Percentiles rank a stretch among this genome's conserved stretches.
These are phyloP conservation scores for Odontamblyopus rebecca DNA, from an alignment of 2,797 vertebrate genomes.

Conservation along the genomic window DNA sequence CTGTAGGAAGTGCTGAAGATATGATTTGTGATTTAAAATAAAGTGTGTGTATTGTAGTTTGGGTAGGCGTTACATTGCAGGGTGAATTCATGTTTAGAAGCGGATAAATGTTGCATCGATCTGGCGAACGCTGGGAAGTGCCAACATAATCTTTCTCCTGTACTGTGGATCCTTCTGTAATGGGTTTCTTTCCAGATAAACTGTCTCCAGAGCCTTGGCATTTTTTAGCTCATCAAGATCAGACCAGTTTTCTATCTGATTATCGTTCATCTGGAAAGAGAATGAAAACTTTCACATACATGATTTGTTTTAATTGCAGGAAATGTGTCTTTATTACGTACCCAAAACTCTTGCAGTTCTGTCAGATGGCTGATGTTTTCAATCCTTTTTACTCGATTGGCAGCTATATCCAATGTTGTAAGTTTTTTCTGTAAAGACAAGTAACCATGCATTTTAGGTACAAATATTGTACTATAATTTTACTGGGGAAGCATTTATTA, in stretches of 20 bases:
- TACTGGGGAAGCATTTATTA: constrained; percentile 17
- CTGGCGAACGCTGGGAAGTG: constrained; percentile 92
- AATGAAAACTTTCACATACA: neutral
- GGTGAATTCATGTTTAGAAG: constrained; percentile 79
- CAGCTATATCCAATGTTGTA: constrained; percentile 94
- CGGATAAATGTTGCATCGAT: constrained; percentile 97
- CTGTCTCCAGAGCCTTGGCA: constrained; percentile 89
- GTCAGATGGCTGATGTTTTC: constrained; percentile 95
- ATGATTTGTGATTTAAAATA: constrained; percentile 49
- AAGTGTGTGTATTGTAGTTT: constrained; percentile 27
- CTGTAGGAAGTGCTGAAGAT: constrained; percentile 37
- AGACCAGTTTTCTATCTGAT: constrained; percentile 94
- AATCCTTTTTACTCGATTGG: constrained; percentile 97
- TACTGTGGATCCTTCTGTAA: constrained; percentile 98
- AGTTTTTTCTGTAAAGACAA: constrained; percentile 87
- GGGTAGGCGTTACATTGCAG: constrained; percentile 40
- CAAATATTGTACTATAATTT: neutral
- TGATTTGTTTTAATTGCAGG: neutral
- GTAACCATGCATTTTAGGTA: constrained; percentile 12
- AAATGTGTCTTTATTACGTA: constrained; percentile 57
- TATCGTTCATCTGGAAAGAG: constrained; percentile 93
- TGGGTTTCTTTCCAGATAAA: constrained; percentile 95
- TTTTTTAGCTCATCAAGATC: constrained; percentile 97
- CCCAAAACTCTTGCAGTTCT: constrained; percentile 98
- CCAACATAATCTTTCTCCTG: constrained; percentile 96